Evolutionary conservation across 2,888 invertebrate genomes (phyloP).

Genomic region (Yponomeuta cagnagella): DNA sequence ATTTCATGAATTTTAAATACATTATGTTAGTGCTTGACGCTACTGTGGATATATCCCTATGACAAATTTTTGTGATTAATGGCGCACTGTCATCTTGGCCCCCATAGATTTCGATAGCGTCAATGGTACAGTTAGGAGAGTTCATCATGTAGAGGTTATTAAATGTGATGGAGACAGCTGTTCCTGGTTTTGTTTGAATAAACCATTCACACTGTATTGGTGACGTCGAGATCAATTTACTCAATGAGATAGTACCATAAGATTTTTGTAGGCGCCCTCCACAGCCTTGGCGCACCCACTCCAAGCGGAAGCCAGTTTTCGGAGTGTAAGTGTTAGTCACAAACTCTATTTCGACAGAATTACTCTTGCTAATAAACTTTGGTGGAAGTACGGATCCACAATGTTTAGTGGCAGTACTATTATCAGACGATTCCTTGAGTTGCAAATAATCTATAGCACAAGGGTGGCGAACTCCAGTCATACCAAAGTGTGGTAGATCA

Average conservation of each 20-base stretch:
- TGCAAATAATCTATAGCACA: conserved; percentile 77
- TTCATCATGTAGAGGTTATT: conserved; percentile 78
- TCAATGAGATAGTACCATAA: conserved; percentile 76
- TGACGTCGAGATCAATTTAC: conserved; percentile 76
- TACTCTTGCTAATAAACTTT: conserved; percentile 70
- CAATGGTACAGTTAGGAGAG: conserved; percentile 73
- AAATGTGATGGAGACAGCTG: conserved; percentile 80
- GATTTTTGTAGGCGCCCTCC: conserved; percentile 78
- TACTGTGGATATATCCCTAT: conserved; percentile 52
- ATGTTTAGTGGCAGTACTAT: conserved; percentile 47
- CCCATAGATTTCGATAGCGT: conserved; percentile 80
- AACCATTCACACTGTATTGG: conserved; percentile 84
- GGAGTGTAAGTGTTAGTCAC: conserved; percentile 36
- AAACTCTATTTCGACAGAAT: conserved; percentile 80
- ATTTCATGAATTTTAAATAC: conserved; percentile 81
- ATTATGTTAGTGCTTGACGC: conserved; percentile 81
- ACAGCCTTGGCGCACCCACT: conserved; percentile 87
- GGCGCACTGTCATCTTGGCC: conserved; percentile 78
- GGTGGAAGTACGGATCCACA: conserved; percentile 70
- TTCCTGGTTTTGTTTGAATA: conserved; percentile 80
- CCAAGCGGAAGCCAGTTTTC: conserved; percentile 84
- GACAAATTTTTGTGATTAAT: conserved; percentile 77
- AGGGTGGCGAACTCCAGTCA: neutral
- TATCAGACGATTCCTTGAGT: conserved; percentile 57
- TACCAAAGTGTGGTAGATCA: neutral